These are phyloP conservation scores for Chlorospingus semifuscus DNA, from an alignment of 2,797 vertebrate species.

Conservation along the genomic window DNA sequence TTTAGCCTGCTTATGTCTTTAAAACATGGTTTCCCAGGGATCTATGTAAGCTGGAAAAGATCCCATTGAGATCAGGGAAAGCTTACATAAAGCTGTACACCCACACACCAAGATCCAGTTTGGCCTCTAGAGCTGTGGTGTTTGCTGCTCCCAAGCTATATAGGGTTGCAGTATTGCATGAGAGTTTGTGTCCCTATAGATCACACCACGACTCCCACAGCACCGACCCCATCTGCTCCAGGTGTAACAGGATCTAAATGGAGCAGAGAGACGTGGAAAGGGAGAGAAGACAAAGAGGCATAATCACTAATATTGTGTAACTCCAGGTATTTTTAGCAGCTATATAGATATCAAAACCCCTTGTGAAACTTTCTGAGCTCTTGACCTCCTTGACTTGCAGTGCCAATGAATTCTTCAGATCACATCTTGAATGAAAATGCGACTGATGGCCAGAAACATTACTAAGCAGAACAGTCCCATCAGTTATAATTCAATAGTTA, in stretches of 20 bases:
- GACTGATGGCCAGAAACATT: background rate
- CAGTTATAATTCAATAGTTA: background rate
- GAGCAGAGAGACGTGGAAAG: background rate
- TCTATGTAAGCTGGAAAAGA: background rate
- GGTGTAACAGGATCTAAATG: background rate
- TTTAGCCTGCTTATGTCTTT: background rate
- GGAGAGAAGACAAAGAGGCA: background rate
- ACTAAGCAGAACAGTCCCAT: background rate
- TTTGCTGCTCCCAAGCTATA: background rate
- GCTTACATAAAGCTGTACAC: background rate
- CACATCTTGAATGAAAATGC: background rate
- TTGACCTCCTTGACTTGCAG: background rate
- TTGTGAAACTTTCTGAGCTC: background rate
- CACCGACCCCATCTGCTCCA: background rate
- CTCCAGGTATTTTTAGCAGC: background rate
- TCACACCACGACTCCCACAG: background rate
- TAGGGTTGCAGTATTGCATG: background rate
- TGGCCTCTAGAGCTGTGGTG: background rate
- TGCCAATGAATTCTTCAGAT: background rate
- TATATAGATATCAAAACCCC: background rate
- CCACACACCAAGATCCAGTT: background rate
- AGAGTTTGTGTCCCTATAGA: background rate
- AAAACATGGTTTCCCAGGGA: background rate
- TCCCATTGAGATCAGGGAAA: background rate
- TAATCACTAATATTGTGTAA: background rate